Conservation (phyloP, 2,113 vertebrate species). For the Muntiacus reevesi region DNA sequence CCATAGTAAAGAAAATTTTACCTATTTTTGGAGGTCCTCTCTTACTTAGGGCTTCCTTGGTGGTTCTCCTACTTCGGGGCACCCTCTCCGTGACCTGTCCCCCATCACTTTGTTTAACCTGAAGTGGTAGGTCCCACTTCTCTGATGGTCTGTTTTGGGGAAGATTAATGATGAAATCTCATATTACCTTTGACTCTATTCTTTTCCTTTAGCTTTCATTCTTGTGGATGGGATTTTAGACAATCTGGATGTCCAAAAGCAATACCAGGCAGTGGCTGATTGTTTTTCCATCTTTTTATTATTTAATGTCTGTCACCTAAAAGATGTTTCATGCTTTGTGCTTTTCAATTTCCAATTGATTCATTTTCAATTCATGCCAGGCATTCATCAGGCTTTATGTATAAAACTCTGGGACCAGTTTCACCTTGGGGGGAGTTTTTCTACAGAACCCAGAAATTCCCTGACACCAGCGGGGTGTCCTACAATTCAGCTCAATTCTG, state of each 20-base stretch:
- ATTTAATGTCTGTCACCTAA: not conserved
- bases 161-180: not conserved
- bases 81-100: not conserved
- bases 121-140: not conserved
- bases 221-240: not conserved
- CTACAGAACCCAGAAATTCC: not conserved
- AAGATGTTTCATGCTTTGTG: not conserved
- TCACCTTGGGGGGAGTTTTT: not conserved
- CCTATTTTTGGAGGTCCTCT: not conserved
- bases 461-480: no score
- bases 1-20: not conserved
- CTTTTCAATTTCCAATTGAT: not conserved
- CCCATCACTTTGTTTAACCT: not conserved
- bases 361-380: not conserved
- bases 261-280: not conserved
- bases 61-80: not conserved
- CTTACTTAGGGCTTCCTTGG: not conserved
- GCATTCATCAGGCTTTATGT: not conserved
- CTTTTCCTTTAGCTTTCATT: not conserved
- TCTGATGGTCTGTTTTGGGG: not conserved
- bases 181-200: not conserved
- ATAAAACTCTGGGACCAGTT: not conserved
- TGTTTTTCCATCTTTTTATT: not conserved
- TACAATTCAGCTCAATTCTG: not conserved
- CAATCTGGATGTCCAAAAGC: not conserved